A percentile compares a stretch with the other conserved stretches of the same genome.
These are phyloP conservation scores for Merluccius polli DNA, from an alignment of 2,797 vertebrate genomes.

Conservation along the genomic window DNA sequence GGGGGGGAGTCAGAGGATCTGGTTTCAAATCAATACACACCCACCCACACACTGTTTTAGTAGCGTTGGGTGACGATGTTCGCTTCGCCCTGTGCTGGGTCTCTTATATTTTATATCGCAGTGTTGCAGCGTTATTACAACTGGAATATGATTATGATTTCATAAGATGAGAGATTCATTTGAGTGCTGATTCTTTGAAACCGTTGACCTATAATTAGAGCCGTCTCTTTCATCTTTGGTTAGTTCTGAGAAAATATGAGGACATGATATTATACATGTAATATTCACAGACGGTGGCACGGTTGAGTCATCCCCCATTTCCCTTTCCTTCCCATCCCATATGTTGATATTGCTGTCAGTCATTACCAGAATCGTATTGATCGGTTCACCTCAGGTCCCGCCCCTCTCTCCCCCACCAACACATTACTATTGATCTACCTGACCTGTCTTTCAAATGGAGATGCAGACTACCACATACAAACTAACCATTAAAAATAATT, in stretches of 20 bases:
- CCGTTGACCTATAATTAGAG: no score
- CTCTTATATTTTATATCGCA: no score
- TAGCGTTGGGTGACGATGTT: no score
- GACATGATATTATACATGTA: no score
- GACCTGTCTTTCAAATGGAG: constrained; percentile 18
- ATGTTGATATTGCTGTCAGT: constrained; percentile 2
- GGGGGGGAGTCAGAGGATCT: constrained; percentile 22
- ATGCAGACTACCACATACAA: background rate
- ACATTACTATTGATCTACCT: constrained; percentile 48
- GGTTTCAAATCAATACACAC: constrained; percentile 40
- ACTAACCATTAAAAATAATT: background rate
- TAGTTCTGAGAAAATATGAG: no score
- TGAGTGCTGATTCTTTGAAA: no score
- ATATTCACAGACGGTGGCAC: no score
- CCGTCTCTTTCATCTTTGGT: no score
- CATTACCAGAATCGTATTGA: constrained; percentile 34
- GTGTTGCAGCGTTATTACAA: no score
- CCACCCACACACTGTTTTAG: constrained; percentile 1
- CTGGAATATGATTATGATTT: no score
- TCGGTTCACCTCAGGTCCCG: constrained; percentile 15
- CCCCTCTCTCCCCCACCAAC: constrained; percentile 14
- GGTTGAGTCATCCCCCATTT: background rate
- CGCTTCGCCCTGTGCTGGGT: no score
- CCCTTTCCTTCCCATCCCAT: background rate
- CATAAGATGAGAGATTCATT: no score